phyloP scores from a whole-genome alignment of 2,113 vertebrate species.

The Pelecanus crispus region DNA sequence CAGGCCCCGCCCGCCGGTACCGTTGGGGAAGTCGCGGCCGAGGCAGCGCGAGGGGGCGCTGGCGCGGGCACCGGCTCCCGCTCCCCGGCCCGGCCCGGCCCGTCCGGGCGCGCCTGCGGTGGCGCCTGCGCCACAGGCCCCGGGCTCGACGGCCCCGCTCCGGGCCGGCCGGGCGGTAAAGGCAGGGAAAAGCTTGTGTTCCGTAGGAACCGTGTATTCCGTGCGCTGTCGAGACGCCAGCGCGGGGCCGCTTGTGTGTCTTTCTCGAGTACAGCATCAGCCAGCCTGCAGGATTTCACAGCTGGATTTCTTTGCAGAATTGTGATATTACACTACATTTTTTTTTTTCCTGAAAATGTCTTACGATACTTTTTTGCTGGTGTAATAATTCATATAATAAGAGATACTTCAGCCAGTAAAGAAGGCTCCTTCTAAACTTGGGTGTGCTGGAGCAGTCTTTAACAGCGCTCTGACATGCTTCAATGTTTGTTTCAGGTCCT shows the following conservation, averaged over 20 bases:
- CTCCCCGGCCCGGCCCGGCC: too few species aligned
- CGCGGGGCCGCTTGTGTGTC: accelerated
- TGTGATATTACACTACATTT: too few species aligned
- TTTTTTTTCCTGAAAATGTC: background rate
- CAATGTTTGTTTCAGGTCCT: background rate
- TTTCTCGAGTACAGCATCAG: accelerated
- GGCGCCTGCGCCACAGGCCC: too few species aligned
- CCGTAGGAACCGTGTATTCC: too few species aligned
- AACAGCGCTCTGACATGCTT: background rate
- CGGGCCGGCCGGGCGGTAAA: too few species aligned
- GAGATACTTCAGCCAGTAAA: background rate
- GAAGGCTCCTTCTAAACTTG: background rate
- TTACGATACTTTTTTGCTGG: background rate
- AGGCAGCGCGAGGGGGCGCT: too few species aligned
- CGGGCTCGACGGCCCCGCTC: too few species aligned
- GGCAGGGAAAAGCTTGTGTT: too few species aligned
- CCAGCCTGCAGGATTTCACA: background rate
- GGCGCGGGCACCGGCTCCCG: too few species aligned
- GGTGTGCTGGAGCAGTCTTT: background rate
- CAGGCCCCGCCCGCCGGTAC: too few species aligned
- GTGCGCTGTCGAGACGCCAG: accelerated
- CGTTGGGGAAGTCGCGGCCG: too few species aligned
- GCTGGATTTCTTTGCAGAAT: background rate
- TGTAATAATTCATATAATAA: background rate
- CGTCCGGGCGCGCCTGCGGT: too few species aligned